These are phyloP conservation scores for Cricetomys ansorgei DNA, from an alignment of 2,113 vertebrate genomes.

Conservation along the genomic window DNA sequence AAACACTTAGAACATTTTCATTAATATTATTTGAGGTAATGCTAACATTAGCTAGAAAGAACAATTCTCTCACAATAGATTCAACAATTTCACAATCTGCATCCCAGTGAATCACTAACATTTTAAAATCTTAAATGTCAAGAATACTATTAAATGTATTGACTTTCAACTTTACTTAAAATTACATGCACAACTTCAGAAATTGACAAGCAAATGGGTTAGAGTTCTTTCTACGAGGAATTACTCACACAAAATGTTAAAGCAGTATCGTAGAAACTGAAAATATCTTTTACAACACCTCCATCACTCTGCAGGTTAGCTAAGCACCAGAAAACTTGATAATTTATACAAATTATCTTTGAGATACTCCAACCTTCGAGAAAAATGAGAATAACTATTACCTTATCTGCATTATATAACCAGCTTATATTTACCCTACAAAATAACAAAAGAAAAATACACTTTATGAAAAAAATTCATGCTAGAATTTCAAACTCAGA, in stretches of 20 bases:
- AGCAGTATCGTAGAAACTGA: slow-evolving; percentile 32
- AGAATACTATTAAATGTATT: slow-evolving; percentile 48
- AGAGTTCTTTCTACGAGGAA: slow-evolving; percentile 57
- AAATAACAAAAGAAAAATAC: slow-evolving; percentile 3
- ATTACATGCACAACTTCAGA: slow-evolving; percentile 55
- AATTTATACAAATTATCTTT: slow-evolving; percentile 71
- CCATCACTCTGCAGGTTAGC: slow-evolving; percentile 31
- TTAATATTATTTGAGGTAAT: slow-evolving; percentile 6
- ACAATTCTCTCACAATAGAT: slow-evolving; percentile 46
- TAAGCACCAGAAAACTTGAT: slow-evolving; percentile 24
- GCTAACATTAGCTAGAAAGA: background rate
- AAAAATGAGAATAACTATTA: slow-evolving; percentile 70
- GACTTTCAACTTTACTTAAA: slow-evolving; percentile 66
- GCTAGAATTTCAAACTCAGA: background rate
- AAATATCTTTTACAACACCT: slow-evolving; percentile 62
- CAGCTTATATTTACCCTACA: background rate
- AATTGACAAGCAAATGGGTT: slow-evolving; percentile 62
- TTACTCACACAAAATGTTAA: slow-evolving; percentile 32
- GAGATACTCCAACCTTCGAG: slow-evolving; percentile 62
- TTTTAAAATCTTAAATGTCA: slow-evolving; percentile 61
- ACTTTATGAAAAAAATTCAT: slow-evolving; percentile 8
- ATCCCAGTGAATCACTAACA: background rate
- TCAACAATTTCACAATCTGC: background rate
- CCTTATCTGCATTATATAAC: slow-evolving; percentile 49
- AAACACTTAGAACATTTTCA: slow-evolving; percentile 35